Conservation (phyloP, 2,113 vertebrate genomes). For the Gallinago jamesoni region DNA sequence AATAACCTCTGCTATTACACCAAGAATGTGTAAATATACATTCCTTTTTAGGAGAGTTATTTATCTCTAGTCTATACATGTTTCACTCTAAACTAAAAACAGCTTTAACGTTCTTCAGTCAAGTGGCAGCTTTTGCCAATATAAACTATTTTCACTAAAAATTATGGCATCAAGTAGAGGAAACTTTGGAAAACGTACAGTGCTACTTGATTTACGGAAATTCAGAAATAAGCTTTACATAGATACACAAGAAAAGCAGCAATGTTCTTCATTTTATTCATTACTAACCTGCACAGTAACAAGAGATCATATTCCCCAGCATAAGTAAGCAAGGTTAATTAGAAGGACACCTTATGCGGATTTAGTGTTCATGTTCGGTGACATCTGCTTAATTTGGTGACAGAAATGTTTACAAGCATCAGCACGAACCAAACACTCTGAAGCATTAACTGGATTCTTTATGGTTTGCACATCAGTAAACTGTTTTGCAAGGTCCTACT, state of each 20-base stretch:
- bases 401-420: slow-evolving; percentile 47
- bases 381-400: slow-evolving; percentile 49
- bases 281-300: not conserved
- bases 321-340: slow-evolving; percentile 37
- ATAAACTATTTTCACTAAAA: slow-evolving; percentile 35
- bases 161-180: not conserved
- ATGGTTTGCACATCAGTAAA: not conserved
- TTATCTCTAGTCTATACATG: slow-evolving; percentile 36
- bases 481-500: not conserved
- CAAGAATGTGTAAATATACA: slow-evolving; percentile 50
- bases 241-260: not conserved
- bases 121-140: slow-evolving; percentile 22
- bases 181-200: slow-evolving; percentile 6
- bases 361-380: not conserved
- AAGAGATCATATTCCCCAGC: not conserved
- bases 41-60: slow-evolving; percentile 43
- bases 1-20: slow-evolving; percentile 51
- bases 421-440: not conserved
- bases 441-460: slow-evolving; percentile 20
- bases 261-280: not conserved
- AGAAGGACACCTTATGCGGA: not conserved
- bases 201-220: slow-evolving; percentile 18
- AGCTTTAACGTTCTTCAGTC: slow-evolving; percentile 33
- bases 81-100: slow-evolving; percentile 40
- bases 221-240: not conserved